phyloP scores from a whole-genome alignment of 2,113 vertebrate genomes.

The Albula glossodonta region DNA sequence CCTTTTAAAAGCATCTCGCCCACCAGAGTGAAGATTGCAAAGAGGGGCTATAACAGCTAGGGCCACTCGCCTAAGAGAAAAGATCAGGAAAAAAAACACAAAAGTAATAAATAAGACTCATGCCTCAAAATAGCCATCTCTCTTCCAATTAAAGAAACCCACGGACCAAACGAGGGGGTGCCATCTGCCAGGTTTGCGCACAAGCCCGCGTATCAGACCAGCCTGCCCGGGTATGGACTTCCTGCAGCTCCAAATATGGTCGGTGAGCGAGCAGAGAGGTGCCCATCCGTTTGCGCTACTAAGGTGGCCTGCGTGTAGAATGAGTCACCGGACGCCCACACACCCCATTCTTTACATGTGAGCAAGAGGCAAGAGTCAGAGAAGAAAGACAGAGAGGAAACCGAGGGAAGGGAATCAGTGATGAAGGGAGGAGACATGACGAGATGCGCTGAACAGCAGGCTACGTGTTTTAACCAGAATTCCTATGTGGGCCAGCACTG shows the following conservation, averaged over 20 bases:
- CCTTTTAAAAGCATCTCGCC: background rate
- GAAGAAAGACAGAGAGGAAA: background rate
- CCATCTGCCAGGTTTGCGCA: conserved; percentile 27
- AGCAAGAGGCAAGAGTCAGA: background rate
- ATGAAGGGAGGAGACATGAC: background rate
- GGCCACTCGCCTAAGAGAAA: no score
- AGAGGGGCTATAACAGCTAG: background rate
- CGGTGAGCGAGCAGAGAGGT: conserved; percentile 10
- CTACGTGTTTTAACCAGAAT: background rate
- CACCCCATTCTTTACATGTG: background rate
- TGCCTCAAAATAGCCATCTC: conserved; percentile 18
- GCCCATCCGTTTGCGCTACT: conserved; percentile 2
- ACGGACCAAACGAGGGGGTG: conserved; percentile 2
- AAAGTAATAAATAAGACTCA: conserved; percentile 17
- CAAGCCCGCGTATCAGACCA: background rate
- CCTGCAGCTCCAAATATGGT: conserved; percentile 30
- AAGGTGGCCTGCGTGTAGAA: conserved; percentile 15
- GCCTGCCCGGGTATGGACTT: conserved; percentile 21
- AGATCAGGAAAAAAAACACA: background rate
- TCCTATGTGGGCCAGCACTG: background rate
- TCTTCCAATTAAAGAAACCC: conserved; percentile 8
- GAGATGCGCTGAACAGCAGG: background rate
- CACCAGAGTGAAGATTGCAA: background rate
- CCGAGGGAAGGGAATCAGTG: background rate
- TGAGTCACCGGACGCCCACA: conserved; percentile 28